Conservation (phyloP, 2,888 invertebrate species). For the Pristionchus japonicus region DNA sequence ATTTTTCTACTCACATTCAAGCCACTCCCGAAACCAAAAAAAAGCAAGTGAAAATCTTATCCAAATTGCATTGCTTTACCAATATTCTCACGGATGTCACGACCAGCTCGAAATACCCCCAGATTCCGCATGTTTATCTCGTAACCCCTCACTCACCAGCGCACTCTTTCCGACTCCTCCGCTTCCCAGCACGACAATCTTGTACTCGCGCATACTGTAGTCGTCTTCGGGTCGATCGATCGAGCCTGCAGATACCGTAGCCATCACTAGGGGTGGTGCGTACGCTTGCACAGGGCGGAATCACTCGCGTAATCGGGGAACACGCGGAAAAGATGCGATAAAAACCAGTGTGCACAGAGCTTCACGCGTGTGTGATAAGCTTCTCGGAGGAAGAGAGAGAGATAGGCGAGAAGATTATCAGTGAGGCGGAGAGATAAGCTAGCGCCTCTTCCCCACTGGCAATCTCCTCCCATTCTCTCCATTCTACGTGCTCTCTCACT, state of each 20-base stretch:
- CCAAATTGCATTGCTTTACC: too few species aligned
- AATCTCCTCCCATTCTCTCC: too few species aligned
- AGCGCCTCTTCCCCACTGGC: too few species aligned
- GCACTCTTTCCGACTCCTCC: constrained; percentile 99
- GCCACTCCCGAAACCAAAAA: too few species aligned
- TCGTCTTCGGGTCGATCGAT: constrained; percentile 14
- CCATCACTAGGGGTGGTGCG: background rate
- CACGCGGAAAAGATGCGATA: background rate
- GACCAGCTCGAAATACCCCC: too few species aligned
- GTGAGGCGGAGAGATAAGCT: background rate
- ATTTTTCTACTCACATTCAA: too few species aligned
- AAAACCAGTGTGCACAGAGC: background rate
- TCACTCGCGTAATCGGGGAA: background rate
- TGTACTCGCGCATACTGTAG: constrained; percentile 94
- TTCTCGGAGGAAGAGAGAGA: background rate
- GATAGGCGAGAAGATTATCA: constrained; percentile 32
- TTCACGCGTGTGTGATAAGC: constrained; percentile 3
- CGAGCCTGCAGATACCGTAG: background rate
- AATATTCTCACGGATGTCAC: too few species aligned
- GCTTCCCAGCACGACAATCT: constrained; percentile 98
- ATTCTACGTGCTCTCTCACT: too few species aligned
- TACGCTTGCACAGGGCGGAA: background rate
- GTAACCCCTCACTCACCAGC: constrained; percentile 78
- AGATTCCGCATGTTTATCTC: too few species aligned
- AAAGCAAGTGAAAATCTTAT: too few species aligned